Conservation (phyloP, 2,113 vertebrate genomes). For the Hippocampus mohnikei region DNA sequence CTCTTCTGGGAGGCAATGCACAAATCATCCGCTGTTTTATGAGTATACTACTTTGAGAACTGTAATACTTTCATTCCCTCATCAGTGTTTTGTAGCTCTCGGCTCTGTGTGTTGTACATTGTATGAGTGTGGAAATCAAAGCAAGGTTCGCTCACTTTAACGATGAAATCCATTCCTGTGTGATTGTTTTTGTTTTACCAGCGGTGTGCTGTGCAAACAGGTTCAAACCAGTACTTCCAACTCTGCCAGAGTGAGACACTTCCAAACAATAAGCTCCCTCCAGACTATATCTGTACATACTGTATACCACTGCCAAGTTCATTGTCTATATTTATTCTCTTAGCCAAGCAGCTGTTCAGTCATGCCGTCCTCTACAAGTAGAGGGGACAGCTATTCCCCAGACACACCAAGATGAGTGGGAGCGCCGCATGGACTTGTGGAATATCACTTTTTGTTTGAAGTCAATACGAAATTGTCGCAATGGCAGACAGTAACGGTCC, state of each 20-base stretch:
- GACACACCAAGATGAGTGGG: constrained; percentile 10
- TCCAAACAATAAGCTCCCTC: not conserved
- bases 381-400: constrained; percentile 34
- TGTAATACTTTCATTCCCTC: too few relatives aligned
- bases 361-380: constrained; percentile 30
- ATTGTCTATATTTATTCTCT: constrained; percentile 73
- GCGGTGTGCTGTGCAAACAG: not conserved
- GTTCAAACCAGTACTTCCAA: not conserved
- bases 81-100: not conserved
- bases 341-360: constrained; percentile 56
- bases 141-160: not conserved
- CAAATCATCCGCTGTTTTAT: too few relatives aligned
- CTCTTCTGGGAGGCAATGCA: too few relatives aligned
- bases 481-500: constrained; percentile 74
- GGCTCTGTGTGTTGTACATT: not conserved
- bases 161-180: too few relatives aligned
- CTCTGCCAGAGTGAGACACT: not conserved
- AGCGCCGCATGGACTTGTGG: not conserved
- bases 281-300: constrained; percentile 1
- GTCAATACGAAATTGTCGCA: not conserved
- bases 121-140: not conserved
- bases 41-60: too few relatives aligned
- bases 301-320: constrained; percentile 21
- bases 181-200: too few relatives aligned
- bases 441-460: not conserved